Base-by-base conservation (phyloP, 2,113 vertebrate genomes). In the Megaleporinus macrocephalus region DNA sequence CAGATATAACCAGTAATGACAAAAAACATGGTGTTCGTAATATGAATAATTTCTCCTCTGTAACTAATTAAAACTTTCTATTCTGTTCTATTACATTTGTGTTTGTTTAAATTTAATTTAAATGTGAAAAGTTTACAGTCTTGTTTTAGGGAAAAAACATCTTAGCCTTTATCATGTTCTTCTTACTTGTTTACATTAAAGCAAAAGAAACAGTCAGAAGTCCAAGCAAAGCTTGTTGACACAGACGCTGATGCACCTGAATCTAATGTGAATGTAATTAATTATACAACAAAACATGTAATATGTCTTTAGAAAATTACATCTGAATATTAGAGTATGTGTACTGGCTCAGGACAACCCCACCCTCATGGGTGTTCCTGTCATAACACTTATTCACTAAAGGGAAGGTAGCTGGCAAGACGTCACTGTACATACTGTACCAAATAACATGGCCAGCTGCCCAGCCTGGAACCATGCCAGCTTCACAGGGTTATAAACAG, bases 341-440 rank as follows among this genome's bases (percentile, higher is more conserved):
- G 72, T 44, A 74, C 78, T 47, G 66, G 55, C 76, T 68, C 29
- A 36, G 69, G 61, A 24, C 10, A 6, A 74, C 62, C 62, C 51
- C 33, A 79, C n/a, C 76, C 61, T 73, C 62, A 33, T 24, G 66
- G 5, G 7, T 44, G 51, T 79, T 68, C 59, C 63, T 79, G 51
- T 51, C 63, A 30, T 27, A 61, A 30, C 62, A 73, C 75, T 69
- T 71, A 49, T 30, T 69, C 65, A 63, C 47, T 53, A 11, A n/a
- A 80, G 55, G 66, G 79, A 66, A 76, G 55, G 92, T 89, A 93
- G 89, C 93, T 96, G 94, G 94, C 95, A 81, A 30, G 88, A 55
- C 72, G 83, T 91, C 89, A 95, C 94, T 96, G 95, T 96, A 95
- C 95, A 94, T 95, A 96, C 95, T 96, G 95, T 96, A 95, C 95